Conservation (phyloP, 2,797 vertebrate species). For the Nasua narica region DNA sequence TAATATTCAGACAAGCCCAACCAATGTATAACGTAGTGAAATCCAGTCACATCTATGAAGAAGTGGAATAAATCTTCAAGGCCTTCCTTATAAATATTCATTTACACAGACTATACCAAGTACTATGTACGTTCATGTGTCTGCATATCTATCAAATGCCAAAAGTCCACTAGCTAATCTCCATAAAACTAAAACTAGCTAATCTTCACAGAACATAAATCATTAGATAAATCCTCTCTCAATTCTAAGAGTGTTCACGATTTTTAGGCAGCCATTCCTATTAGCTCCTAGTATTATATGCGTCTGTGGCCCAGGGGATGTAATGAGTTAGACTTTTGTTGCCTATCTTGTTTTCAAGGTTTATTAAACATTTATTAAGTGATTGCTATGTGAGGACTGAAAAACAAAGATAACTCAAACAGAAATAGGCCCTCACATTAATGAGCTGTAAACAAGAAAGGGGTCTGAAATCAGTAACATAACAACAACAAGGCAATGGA, state of each 20-base stretch:
- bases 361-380: neutral
- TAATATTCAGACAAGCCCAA: slow-evolving; percentile 24
- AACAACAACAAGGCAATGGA: neutral
- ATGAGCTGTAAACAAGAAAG: neutral
- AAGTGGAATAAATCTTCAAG: slow-evolving; percentile 52
- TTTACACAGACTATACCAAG: slow-evolving; percentile 23
- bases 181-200: slow-evolving; percentile 7
- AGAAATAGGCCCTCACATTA: neutral
- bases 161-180: slow-evolving; percentile 3
- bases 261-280: neutral
- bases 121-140: neutral
- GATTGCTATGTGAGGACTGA: neutral
- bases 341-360: neutral
- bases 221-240: neutral
- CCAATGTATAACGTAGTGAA: slow-evolving; percentile 38
- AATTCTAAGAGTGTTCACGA: neutral
- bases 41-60: slow-evolving; percentile 7
- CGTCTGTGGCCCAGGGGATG: neutral
- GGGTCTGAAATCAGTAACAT: neutral
- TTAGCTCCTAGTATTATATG: neutral
- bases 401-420: neutral
- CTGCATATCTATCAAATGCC: slow-evolving; percentile 19
- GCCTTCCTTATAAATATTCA: slow-evolving; percentile 37
- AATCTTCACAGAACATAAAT: neutral
- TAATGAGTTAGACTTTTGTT: neutral